Base-by-base conservation (phyloP, 2,888 invertebrate species). In the Diloba caeruleocephala region DNA sequence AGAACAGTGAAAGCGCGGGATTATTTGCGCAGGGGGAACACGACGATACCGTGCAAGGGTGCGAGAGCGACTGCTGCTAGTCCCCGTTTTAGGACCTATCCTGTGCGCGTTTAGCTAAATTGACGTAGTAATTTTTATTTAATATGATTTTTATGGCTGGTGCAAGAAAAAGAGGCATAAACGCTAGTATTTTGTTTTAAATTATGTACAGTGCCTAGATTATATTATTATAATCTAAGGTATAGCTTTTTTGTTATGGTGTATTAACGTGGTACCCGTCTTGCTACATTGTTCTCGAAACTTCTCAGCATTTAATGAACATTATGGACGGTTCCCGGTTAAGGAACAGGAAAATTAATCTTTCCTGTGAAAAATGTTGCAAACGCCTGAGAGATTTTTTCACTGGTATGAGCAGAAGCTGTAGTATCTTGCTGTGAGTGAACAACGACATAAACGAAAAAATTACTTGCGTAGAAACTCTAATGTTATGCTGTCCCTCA, bases 1-100 rank as follows among this genome's bases (percentile, higher is more conserved):
- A 54, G 48, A 37, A 51, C 50, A 21, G 21, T 21, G 21, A 58
- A 72, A 75, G 66, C 74, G 71, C 76, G 74, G 74, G 71, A 63
- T 37, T 28, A 55, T 54, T 38, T 28, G 41, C 52, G 34, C 31
- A 33, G 28, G 28, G 37, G 33, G 15, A 21, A 57, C 67, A 36
- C 74, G 74, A 58, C 56, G 52, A 33, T 28, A 32, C 54, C 48
- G 57, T 42, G 15, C 65, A 39, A 38, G 53, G 76, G 59, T 61
- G 52, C 54, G 60, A 51, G 38, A 49, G 46, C 68, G 71, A 74
- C 74, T 74, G 57, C n/a, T n/a, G n/a, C n/a, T n/a, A n/a, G 37
- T 8, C 33, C 43, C 43, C 46, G 53, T 48, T 62, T 51, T 38
- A 33, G 56, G 53, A 46, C 38, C 52, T n/a, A 44, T 49, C 67